phyloP scores from a whole-genome alignment of 1,140 invertebrate species.

The Listronotus oregonensis region DNA sequence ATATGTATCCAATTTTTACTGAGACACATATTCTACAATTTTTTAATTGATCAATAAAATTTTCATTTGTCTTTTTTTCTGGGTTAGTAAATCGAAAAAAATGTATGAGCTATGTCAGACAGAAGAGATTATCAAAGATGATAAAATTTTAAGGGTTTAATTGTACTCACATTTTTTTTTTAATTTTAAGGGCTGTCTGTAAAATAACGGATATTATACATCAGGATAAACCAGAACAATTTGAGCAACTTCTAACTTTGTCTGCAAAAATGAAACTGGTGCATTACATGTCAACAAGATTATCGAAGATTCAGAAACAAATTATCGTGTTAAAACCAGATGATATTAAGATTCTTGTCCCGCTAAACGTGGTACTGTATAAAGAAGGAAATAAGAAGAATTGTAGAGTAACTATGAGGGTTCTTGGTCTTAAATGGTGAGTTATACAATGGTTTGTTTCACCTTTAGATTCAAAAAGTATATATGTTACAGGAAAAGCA shows the following conservation, averaged over 20 bases:
- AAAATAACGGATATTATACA: conserved; percentile 52
- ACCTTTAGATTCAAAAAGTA: too few species aligned
- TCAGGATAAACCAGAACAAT: conserved; percentile 40
- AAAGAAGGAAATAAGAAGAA: conserved; percentile 39
- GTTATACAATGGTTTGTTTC: too few species aligned
- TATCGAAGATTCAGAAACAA: conserved; percentile 44
- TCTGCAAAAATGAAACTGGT: conserved; percentile 42
- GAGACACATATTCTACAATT: too few species aligned
- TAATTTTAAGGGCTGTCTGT: conserved; percentile 46
- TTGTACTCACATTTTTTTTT: too few species aligned
- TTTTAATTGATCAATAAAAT: too few species aligned
- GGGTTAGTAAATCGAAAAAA: too few species aligned
- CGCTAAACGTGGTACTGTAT: conserved; percentile 44
- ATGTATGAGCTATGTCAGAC: too few species aligned
- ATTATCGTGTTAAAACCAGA: conserved; percentile 47
- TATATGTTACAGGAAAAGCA: too few species aligned
- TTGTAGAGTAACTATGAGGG: conserved; percentile 41
- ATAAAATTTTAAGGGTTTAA: too few species aligned
- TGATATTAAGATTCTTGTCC: conserved; percentile 55
- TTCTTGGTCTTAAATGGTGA: conserved; percentile 51
- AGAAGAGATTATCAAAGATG: too few species aligned
- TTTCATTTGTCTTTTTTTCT: too few species aligned
- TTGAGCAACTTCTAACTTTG: conserved; percentile 46
- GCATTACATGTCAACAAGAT: conserved; percentile 41
- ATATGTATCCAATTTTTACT: too few species aligned